phyloP scores from a whole-genome alignment of 1,140 invertebrate genomes.

The Radopholus similis region DNA sequence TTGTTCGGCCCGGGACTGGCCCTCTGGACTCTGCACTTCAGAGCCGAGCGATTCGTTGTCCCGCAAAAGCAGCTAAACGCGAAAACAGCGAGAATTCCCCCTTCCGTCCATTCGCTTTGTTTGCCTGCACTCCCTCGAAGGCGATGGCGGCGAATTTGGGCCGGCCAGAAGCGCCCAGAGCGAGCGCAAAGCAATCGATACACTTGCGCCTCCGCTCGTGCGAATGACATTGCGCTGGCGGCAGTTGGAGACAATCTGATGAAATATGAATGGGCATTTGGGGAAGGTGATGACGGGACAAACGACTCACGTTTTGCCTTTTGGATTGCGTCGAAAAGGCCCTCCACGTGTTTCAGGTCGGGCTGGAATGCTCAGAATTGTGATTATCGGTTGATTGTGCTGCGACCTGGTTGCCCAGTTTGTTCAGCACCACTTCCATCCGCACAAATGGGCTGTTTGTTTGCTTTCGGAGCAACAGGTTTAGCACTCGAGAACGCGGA shows the following conservation, averaged over 20 bases:
- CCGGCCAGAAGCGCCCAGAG: background rate
- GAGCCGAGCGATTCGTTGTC: background rate
- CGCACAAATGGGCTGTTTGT: background rate
- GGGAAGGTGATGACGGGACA: background rate
- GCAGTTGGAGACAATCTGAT: background rate
- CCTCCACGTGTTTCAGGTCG: slow-evolving; percentile 3
- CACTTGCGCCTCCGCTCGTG: slow-evolving; percentile 2
- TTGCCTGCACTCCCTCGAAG: slow-evolving; percentile 11
- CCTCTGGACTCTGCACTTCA: background rate
- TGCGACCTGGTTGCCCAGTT: slow-evolving; percentile 17
- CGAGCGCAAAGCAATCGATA: slow-evolving; percentile 8
- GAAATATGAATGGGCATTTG: background rate
- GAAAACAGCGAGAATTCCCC: background rate
- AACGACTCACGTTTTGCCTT: slow-evolving; percentile 8
- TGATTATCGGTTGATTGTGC: background rate
- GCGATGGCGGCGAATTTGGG: slow-evolving; percentile 4
- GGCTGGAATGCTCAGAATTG: background rate
- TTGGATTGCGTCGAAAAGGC: slow-evolving; percentile 15
- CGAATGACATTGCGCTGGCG: background rate
- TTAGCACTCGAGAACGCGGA: no score
- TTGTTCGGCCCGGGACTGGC: background rate
- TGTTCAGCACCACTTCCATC: slow-evolving; percentile 11
- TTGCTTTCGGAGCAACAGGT: no score
- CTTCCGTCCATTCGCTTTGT: background rate
- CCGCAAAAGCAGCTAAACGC: background rate